Base-by-base conservation (phyloP, 53 echinoderm and acorn worm species). In the Holothuria scabra region DNA sequence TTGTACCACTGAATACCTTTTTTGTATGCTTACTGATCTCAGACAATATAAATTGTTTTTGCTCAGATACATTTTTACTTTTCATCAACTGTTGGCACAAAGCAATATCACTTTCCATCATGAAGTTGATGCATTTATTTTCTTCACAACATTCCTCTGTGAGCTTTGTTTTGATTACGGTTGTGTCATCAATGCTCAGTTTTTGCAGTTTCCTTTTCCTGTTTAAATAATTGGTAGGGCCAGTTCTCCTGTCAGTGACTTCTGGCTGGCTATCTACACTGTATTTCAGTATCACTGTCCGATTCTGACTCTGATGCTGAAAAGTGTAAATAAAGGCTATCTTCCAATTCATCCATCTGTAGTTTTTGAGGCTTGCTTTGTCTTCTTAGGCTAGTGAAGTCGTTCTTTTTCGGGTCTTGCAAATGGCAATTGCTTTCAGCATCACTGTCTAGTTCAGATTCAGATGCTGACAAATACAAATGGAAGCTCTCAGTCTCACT, bases 11-110 rank as follows among this genome's bases (percentile, higher is more conserved):
- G 0, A 56, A 14, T 60, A 71, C 25, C 12, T n/a, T 26, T 20
- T 52, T 21, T 37, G 71, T 85, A 22, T 85, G 58, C 14, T 85
- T 56, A 11, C 37, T 23, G 30, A 70, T 71, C 31, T 72, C 72
- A 56, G 70, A 31, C 26, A 85, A 60, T 26, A 85, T 85, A 46
- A 25, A 70, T 29, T 85, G 85, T 32, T 72, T 70, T 60, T 85
- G 85, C 1, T 13, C 21, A 32, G 85, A 59, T n/a, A 57, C 72
- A 23, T 60, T 72, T 85, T 56, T 85, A 21, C 6, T 26, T 55
- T 69, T 49, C 35, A 85, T 71, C n/a, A 71, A 14, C 21, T 58
- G 48, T 35, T 74, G 72, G 22, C 71, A 32, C 12, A 24, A 31
- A 33, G 25, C 60, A 16, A 86, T 20, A 25, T 86, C 86, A 57